These are phyloP conservation scores for Drosophila anomalata DNA, from an alignment of 2,888 invertebrate genomes.

Conservation along the genomic window DNA sequence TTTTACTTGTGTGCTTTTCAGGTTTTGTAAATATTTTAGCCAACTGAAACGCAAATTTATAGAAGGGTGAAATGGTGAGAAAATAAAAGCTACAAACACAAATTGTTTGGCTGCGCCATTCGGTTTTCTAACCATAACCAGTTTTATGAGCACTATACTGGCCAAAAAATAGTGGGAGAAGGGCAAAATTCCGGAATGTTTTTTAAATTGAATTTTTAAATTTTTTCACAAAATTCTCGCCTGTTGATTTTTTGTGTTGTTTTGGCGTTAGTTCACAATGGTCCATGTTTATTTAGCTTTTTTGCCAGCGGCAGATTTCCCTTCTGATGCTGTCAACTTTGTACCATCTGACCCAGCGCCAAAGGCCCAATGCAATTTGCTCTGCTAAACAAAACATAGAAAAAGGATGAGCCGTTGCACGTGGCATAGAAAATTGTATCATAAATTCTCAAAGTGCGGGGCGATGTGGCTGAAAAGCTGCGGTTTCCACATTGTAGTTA, in stretches of 20 bases:
- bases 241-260: slow-evolving; percentile 10
- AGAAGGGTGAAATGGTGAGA: neutral
- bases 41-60: slow-evolving; percentile 5
- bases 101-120: slow-evolving; percentile 35
- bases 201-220: slow-evolving; percentile 75
- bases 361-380: slow-evolving; percentile 67
- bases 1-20: neutral
- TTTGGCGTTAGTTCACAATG: slow-evolving; percentile 25
- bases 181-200: slow-evolving; percentile 19
- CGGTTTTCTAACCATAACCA: slow-evolving; percentile 37
- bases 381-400: slow-evolving; percentile 12
- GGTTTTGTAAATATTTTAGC: neutral
- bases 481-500: slow-evolving; percentile 63
- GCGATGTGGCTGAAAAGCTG: slow-evolving; percentile 23
- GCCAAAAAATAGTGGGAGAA: neutral
- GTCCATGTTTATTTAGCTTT: slow-evolving; percentile 36
- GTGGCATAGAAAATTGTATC: slow-evolving; percentile 71
- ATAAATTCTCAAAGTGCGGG: slow-evolving; percentile 51
- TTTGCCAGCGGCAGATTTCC: slow-evolving; percentile 33
- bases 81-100: slow-evolving; percentile 13
- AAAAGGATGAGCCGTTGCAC: slow-evolving; percentile 18
- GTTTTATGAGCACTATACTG: slow-evolving; percentile 42
- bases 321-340: slow-evolving; percentile 58
- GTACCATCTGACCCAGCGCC: slow-evolving; percentile 39
- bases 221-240: slow-evolving; percentile 41